Conservation (phyloP, 2,113 vertebrate species). For the Grammomys surdaster region DNA sequence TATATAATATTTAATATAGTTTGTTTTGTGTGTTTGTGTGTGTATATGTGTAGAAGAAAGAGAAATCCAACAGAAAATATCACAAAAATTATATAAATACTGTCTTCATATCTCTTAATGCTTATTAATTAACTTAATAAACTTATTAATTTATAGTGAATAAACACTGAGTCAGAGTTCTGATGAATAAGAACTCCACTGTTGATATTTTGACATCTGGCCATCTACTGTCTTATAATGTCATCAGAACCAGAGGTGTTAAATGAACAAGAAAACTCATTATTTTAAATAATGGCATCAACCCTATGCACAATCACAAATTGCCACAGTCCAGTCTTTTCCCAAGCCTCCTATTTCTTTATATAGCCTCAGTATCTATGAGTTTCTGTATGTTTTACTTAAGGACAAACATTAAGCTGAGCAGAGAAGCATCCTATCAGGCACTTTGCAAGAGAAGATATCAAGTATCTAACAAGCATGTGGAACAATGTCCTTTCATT, state of each 20-base stretch:
- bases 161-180: neutral
- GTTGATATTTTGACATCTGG: neutral
- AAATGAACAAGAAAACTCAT: neutral
- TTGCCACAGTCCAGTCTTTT: neutral
- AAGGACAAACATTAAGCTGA: neutral
- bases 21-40: neutral
- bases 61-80: neutral
- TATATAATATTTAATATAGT: neutral
- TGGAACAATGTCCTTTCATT: neutral
- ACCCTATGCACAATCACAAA: neutral
- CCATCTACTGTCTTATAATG: neutral
- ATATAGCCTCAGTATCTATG: neutral
- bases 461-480: neutral
- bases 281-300: neutral
- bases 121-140: neutral
- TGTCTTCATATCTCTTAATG: neutral
- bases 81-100: neutral
- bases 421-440: neutral
- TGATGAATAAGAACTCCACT: neutral
- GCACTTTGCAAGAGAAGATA: no score
- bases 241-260: neutral
- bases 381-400: neutral
- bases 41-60: neutral
- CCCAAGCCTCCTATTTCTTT: neutral
- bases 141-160: neutral